Percentiles rank a stretch among this genome's conserved stretches.
phyloP scores from a whole-genome alignment of 2,888 invertebrate species.

The Byasa hedistus region DNA sequence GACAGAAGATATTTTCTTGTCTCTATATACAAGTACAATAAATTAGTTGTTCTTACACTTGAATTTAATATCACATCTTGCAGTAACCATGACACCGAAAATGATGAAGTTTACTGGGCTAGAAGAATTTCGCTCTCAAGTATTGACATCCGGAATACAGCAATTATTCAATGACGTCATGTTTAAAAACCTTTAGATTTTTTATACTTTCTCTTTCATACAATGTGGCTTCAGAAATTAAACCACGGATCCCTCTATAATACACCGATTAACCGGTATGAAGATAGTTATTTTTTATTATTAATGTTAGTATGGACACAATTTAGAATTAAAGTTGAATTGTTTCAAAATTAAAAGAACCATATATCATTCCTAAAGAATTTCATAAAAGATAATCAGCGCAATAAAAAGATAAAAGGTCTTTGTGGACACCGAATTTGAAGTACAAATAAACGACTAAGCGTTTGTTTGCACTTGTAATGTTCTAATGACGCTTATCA shows the following conservation, averaged over 20 bases:
- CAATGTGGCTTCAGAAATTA: too few relatives aligned
- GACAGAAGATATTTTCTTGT: too few relatives aligned
- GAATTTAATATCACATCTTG: neutral
- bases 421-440: slow-evolving; percentile 16
- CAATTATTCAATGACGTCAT: neutral
- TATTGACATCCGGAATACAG: neutral
- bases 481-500: slow-evolving; percentile 26
- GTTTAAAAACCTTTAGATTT: too few relatives aligned
- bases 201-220: too few relatives aligned
- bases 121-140: neutral
- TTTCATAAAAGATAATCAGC: slow-evolving; percentile 13
- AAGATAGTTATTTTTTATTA: too few relatives aligned
- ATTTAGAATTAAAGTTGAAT: slow-evolving; percentile 6
- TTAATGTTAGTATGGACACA: neutral
- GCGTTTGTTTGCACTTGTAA: slow-evolving; percentile 19
- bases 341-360: neutral
- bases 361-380: neutral
- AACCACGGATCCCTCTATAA: too few relatives aligned
- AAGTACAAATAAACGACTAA: slow-evolving; percentile 16
- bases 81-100: neutral
- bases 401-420: slow-evolving; percentile 3
- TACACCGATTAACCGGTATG: too few relatives aligned
- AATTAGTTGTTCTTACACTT: neutral
- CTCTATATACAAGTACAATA: neutral
- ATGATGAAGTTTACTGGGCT: neutral